These are phyloP conservation scores for Heliothis subflexa DNA, from an alignment of 1,140 invertebrate genomes.

Conservation along the genomic window DNA sequence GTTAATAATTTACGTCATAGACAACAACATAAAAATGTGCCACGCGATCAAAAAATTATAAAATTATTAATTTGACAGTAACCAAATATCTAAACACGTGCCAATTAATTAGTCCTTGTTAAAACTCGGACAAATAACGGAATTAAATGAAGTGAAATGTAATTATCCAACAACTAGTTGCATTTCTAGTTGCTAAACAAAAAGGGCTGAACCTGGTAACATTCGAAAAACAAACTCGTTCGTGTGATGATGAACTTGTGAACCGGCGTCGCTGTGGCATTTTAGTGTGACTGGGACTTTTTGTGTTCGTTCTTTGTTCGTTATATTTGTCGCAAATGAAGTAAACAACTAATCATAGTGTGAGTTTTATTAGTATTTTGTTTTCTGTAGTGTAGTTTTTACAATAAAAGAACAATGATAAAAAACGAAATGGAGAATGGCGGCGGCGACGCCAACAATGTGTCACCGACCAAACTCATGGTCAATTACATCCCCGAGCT, in stretches of 20 bases:
- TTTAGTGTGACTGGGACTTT: conserved; percentile 78
- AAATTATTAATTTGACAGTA: conserved; percentile 59
- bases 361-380: conserved; percentile 82
- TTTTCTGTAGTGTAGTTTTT: conserved; percentile 82
- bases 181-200: conserved; percentile 49
- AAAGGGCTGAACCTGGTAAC: conserved; percentile 73
- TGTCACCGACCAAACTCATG: conserved; percentile 86
- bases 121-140: conserved; percentile 41
- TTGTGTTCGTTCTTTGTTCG: conserved; percentile 83
- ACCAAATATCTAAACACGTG: conserved; percentile 59
- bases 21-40: conserved; percentile 59
- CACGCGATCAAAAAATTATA: conserved; percentile 61
- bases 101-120: conserved; percentile 28
- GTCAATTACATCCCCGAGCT: conserved; percentile 86
- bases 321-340: conserved; percentile 81
- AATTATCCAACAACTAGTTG: conserved; percentile 46
- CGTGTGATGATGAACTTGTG: conserved; percentile 83
- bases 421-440: conserved; percentile 84
- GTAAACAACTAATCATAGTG: conserved; percentile 73
- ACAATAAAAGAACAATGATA: conserved; percentile 79
- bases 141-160: conserved; percentile 46
- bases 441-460: conserved; percentile 85
- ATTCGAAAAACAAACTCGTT: conserved; percentile 82
- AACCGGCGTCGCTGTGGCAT: conserved; percentile 83
- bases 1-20: conserved; percentile 49